phyloP scores from a whole-genome alignment of 2,113 vertebrate species.

The Malaclemys terrapin region DNA sequence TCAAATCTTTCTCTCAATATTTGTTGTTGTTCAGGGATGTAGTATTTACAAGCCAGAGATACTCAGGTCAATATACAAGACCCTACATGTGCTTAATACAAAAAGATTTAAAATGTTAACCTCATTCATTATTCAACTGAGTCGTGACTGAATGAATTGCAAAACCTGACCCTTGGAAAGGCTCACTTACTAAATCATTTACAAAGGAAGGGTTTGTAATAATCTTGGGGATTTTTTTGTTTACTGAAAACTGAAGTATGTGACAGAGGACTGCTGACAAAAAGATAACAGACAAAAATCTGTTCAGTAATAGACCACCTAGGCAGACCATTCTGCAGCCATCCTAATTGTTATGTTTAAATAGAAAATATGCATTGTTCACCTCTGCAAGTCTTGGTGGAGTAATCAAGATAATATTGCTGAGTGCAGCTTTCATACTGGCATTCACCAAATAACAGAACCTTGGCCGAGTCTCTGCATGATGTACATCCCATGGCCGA shows the following conservation, averaged over 20 bases:
- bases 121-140: constrained; percentile 57
- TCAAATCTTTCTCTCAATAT: constrained; percentile 6
- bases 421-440: constrained; percentile 90
- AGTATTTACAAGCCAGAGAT: constrained; percentile 28
- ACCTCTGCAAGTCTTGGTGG: constrained; percentile 90
- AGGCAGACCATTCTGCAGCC: background rate
- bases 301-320: background rate
- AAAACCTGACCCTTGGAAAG: constrained; percentile 60
- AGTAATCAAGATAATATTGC: constrained; percentile 92
- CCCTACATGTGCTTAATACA: background rate
- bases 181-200: constrained; percentile 65
- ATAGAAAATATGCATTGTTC: background rate
- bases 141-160: constrained; percentile 54
- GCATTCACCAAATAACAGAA: constrained; percentile 94
- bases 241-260: constrained; percentile 43
- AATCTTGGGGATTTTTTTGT: constrained; percentile 30
- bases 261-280: constrained; percentile 38
- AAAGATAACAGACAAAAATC: background rate
- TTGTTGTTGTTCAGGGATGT: background rate
- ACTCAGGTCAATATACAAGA: constrained; percentile 49
- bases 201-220: constrained; percentile 54
- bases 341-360: background rate
- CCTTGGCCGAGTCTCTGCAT: constrained; percentile 88
- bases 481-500: constrained; percentile 81
- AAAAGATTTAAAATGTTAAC: constrained; percentile 60